Percentiles rank a stretch among this genome's conserved stretches.
phyloP scores from a whole-genome alignment of 1,140 invertebrate genomes.

The Plectus sambesii region DNA sequence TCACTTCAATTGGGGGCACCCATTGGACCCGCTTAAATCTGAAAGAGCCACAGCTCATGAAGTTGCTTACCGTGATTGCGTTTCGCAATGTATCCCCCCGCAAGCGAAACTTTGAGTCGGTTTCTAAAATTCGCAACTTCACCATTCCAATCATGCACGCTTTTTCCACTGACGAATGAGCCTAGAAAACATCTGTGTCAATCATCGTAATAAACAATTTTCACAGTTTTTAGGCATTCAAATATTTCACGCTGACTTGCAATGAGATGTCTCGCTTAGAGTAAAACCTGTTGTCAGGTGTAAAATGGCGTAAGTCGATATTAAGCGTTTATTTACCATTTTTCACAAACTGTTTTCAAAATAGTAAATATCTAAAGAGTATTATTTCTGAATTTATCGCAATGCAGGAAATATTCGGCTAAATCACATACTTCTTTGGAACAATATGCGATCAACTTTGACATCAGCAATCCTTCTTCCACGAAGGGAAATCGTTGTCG shows the following conservation, averaged over 20 bases:
- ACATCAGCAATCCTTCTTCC: slow-evolving; percentile 82
- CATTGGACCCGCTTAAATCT: too few relatives aligned
- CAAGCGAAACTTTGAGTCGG: slow-evolving; percentile 80
- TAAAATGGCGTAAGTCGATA: too few relatives aligned
- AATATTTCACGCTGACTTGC: background rate
- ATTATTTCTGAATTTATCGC: too few relatives aligned
- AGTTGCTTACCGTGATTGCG: slow-evolving; percentile 56
- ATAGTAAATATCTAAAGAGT: background rate
- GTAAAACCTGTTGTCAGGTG: too few relatives aligned
- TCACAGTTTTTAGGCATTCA: background rate
- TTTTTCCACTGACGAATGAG: slow-evolving; percentile 98
- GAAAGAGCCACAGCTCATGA: slow-evolving; percentile 1
- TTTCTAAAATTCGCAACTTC: slow-evolving; percentile 87
- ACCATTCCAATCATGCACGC: slow-evolving; percentile 98
- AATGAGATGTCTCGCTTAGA: too few relatives aligned
- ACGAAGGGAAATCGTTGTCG: slow-evolving; percentile 77
- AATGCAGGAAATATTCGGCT: background rate
- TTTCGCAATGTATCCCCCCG: slow-evolving; percentile 70
- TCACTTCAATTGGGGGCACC: too few relatives aligned
- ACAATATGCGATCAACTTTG: slow-evolving; percentile 81
- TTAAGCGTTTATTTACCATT: too few relatives aligned
- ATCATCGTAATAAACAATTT: slow-evolving; percentile 1
- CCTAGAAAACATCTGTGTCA: slow-evolving; percentile 58
- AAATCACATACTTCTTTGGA: slow-evolving; percentile 53
- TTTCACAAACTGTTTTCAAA: too few relatives aligned